Evolutionary conservation across 2,113 vertebrate species (phyloP).

Genomic region (Python bivittatus): DNA sequence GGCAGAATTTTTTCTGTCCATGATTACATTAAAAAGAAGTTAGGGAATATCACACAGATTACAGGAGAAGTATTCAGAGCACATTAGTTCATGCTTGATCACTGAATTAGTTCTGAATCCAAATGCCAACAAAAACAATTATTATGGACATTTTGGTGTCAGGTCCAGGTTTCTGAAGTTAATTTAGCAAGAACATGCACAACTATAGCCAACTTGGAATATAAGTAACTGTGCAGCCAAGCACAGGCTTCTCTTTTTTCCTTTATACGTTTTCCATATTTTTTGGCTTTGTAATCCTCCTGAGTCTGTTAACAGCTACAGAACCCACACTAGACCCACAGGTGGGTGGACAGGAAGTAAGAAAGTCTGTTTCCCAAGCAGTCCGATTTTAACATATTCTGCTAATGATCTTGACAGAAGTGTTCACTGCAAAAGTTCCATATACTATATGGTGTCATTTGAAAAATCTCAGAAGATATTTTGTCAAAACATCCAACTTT

Average conservation of each 20-base stretch:
- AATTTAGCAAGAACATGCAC: constrained; percentile 62
- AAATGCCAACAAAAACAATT: constrained; percentile 88
- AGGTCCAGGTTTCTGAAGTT: constrained; percentile 81
- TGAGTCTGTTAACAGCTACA: constrained; percentile 61
- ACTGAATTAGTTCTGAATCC: constrained; percentile 84
- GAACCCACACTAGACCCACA: constrained; percentile 70
- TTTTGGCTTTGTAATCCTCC: constrained; percentile 66
- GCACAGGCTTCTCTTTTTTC: constrained; percentile 57
- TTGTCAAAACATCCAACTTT: constrained; percentile 54
- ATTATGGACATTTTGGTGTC: constrained; percentile 79
- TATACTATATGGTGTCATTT: constrained; percentile 57
- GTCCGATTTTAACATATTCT: constrained; percentile 63
- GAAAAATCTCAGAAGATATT: constrained; percentile 46
- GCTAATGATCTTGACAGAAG: constrained; percentile 68
- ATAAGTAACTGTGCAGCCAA: constrained; percentile 49
- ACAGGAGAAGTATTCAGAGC: constrained; percentile 78
- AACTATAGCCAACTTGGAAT: constrained; percentile 58
- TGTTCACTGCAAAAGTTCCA: constrained; percentile 58
- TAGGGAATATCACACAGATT: constrained; percentile 73
- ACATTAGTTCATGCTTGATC: constrained; percentile 80
- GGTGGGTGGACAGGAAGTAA: constrained; percentile 68
- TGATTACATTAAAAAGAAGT: constrained; percentile 75
- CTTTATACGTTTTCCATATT: constrained; percentile 73
- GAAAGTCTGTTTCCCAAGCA: constrained; percentile 64
- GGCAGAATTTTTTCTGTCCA: constrained; percentile 89